Percentiles rank a stretch among this genome's conserved stretches.
phyloP scores from a whole-genome alignment of 2,797 vertebrate genomes.

The Hirundo rustica region DNA sequence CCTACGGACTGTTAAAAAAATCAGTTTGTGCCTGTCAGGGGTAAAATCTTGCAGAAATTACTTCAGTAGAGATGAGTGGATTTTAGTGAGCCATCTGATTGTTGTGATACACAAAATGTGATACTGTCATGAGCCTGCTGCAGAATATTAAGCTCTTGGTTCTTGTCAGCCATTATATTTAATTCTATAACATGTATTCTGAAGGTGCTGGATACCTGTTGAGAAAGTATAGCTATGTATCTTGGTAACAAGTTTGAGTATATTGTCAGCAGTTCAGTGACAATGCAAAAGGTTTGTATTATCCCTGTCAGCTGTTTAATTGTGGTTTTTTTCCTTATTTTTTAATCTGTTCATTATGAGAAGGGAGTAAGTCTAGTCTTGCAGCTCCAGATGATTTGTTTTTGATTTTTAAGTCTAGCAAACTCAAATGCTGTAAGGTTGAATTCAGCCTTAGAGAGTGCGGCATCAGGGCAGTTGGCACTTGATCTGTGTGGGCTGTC shows the following conservation, averaged over 20 bases:
- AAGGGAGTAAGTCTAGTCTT: neutral
- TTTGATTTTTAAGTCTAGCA: neutral
- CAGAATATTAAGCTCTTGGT: neutral
- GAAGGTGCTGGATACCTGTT: neutral
- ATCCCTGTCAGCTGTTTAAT: neutral
- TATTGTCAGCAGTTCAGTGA: neutral
- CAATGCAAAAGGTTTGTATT: neutral
- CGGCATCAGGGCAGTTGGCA: neutral
- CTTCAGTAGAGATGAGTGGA: neutral
- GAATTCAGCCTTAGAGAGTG: neutral
- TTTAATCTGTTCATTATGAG: neutral
- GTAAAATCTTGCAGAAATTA: neutral
- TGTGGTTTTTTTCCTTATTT: neutral
- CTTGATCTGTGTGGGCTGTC: neutral
- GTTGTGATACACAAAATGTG: neutral
- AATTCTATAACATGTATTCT: neutral
- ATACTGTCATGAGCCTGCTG: neutral
- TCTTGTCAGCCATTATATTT: neutral
- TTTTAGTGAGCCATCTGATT: slow-evolving; percentile 7
- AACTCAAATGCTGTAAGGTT: neutral
- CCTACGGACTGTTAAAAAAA: neutral
- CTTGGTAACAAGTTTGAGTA: neutral
- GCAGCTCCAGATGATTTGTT: neutral
- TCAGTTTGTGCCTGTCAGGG: neutral
- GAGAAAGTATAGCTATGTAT: neutral